phyloP scores from a whole-genome alignment of 2,797 vertebrate species.

The Darevskia nairensis region DNA sequence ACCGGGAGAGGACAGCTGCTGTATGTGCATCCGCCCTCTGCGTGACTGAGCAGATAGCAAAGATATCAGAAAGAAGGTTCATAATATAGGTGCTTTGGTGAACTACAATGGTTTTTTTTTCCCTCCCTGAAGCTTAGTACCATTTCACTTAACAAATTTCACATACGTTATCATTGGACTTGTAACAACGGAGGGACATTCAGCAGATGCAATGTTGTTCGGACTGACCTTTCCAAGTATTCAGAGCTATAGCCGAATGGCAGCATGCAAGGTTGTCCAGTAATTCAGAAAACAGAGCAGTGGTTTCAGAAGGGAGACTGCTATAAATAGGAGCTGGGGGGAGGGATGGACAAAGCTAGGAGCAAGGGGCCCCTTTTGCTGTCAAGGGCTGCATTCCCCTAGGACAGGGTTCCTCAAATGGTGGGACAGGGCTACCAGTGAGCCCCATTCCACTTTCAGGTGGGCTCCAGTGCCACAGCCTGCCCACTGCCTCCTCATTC shows the following conservation, averaged over 20 bases:
- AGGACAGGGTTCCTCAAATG: too few species aligned
- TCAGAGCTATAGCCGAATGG: background rate
- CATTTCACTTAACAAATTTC: background rate
- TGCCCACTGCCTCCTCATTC: too few species aligned
- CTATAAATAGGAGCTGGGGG: background rate
- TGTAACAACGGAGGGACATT: background rate
- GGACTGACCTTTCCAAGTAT: background rate
- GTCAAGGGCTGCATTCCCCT: too few species aligned
- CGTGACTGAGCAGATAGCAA: background rate
- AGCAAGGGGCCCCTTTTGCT: too few species aligned
- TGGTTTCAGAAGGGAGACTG: too few species aligned
- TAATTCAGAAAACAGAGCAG: background rate
- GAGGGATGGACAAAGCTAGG: too few species aligned
- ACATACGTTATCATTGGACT: background rate
- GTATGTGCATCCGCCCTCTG: background rate
- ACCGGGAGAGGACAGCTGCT: background rate
- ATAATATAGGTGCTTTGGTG: background rate
- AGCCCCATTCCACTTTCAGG: too few species aligned
- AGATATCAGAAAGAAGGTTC: background rate
- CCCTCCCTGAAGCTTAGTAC: too few species aligned
- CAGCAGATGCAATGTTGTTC: background rate
- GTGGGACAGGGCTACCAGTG: too few species aligned
- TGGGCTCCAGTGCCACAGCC: too few species aligned
- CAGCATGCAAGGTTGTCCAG: background rate
- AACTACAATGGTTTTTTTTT: background rate